A percentile compares a stretch with the other conserved stretches of the same genome.
These are phyloP conservation scores for Orchestes rusci DNA, from an alignment of 2,888 invertebrate genomes.

Conservation along the genomic window DNA sequence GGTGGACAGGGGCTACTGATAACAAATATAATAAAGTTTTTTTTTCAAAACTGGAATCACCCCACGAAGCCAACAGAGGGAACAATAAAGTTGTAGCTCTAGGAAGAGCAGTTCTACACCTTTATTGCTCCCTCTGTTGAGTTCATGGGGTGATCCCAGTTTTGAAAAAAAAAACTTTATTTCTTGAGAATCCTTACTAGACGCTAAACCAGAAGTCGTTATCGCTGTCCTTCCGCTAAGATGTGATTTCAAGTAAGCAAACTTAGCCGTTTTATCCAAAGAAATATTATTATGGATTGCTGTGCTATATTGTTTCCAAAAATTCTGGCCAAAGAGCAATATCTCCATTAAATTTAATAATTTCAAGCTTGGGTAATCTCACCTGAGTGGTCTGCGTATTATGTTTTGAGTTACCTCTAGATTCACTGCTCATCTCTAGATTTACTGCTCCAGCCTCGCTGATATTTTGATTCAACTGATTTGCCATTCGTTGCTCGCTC, in stretches of 20 bases:
- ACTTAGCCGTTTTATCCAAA: conserved; percentile 2
- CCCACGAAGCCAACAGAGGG: too few relatives aligned
- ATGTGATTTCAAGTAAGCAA: conserved; percentile 5
- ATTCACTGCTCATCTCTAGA: neutral
- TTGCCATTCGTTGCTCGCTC: neutral
- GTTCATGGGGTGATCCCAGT: too few relatives aligned
- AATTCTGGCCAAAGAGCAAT: conserved; percentile 12
- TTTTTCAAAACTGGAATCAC: too few relatives aligned
- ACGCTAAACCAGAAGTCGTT: conserved; percentile 7
- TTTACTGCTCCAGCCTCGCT: neutral
- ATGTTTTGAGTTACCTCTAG: neutral
- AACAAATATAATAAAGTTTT: too few relatives aligned
- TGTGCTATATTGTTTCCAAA: conserved; percentile 11
- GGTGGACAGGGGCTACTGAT: too few relatives aligned
- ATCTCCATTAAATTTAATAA: conserved; percentile 13
- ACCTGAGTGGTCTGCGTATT: neutral
- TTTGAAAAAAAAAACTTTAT: too few relatives aligned
- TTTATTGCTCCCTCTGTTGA: too few relatives aligned
- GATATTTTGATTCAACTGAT: neutral
- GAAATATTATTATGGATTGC: conserved; percentile 10
- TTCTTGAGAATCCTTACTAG: too few relatives aligned
- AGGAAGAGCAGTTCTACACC: too few relatives aligned
- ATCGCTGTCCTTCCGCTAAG: conserved; percentile 3
- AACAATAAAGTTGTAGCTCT: too few relatives aligned
- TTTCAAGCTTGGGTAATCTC: conserved; percentile 5